Conservation (phyloP, 2,113 vertebrate genomes). For the Carassius auratus region DNA sequence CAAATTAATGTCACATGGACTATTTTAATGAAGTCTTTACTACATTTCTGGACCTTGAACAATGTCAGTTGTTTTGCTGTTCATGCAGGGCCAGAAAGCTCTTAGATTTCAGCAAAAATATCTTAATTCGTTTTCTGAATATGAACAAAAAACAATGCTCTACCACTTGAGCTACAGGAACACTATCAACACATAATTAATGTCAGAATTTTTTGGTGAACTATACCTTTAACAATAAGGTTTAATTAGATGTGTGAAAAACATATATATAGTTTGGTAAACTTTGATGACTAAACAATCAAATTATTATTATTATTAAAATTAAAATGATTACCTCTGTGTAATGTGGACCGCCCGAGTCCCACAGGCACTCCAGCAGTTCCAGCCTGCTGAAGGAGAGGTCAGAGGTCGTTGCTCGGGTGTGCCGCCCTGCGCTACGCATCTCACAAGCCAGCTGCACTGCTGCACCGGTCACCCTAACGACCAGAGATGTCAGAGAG, state of each 20-base stretch:
- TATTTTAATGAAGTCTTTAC: no score
- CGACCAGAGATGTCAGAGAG: conserved; percentile 11
- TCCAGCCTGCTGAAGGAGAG: conserved; percentile 86
- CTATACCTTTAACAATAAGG: not conserved
- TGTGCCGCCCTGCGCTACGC: conserved; percentile 68
- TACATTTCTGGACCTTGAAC: no score
- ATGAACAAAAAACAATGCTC: no score
- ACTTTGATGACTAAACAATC: not conserved
- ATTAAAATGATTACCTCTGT: conserved; percentile 43
- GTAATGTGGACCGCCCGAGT: conserved; percentile 73
- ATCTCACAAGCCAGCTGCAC: conserved; percentile 85
- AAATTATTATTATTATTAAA: no score
- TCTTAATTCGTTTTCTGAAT: not conserved
- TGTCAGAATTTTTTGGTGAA: no score
- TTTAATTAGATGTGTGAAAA: no score
- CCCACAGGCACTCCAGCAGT: conserved; percentile 86
- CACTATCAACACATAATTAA: no score
- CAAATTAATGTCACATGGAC: not conserved
- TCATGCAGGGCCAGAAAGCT: not conserved
- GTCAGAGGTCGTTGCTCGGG: conserved; percentile 75
- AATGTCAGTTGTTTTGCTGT: not conserved
- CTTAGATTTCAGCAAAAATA: not conserved
- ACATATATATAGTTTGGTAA: not conserved
- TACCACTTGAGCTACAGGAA: no score
- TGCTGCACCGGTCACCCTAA: conserved; percentile 82